These are phyloP conservation scores for Allobates femoralis DNA, from an alignment of 2,797 vertebrate species.

Conservation along the genomic window DNA sequence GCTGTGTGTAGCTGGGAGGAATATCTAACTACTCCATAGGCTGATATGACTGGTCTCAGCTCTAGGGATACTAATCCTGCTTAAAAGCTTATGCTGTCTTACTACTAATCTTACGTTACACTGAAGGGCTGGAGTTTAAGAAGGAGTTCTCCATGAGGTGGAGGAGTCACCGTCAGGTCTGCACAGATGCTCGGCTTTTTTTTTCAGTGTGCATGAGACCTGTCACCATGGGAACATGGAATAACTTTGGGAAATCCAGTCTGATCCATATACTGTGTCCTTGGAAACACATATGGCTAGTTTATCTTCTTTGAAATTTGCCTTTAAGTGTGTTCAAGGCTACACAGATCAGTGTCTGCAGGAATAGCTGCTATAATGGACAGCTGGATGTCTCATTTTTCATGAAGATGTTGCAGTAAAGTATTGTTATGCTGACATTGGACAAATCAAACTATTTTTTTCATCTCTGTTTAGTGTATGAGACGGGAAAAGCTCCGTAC, in stretches of 20 bases:
- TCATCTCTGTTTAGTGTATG: no score
- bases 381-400: neutral
- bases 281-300: conserved; percentile 5
- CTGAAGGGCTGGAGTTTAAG: conserved; percentile 67
- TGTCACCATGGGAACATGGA: conserved; percentile 30
- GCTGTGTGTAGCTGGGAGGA: neutral
- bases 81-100: conserved; percentile 71
- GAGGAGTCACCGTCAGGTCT: conserved; percentile 62
- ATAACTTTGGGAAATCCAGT: conserved; percentile 35
- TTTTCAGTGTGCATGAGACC: conserved; percentile 47
- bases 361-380: neutral
- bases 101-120: conserved; percentile 70
- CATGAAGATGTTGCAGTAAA: neutral
- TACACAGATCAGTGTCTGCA: neutral
- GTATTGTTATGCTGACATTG: no score
- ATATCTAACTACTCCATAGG: conserved; percentile 67
- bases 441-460: no score
- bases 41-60: conserved; percentile 70
- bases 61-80: conserved; percentile 66
- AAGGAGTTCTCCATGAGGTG: conserved; percentile 60
- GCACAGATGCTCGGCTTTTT: conserved; percentile 63
- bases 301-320: neutral
- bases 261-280: conserved; percentile 30
- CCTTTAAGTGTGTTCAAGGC: neutral
- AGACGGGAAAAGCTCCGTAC: no score